Base-by-base conservation (phyloP, 2,888 invertebrate genomes). In the Lagria hirta region DNA sequence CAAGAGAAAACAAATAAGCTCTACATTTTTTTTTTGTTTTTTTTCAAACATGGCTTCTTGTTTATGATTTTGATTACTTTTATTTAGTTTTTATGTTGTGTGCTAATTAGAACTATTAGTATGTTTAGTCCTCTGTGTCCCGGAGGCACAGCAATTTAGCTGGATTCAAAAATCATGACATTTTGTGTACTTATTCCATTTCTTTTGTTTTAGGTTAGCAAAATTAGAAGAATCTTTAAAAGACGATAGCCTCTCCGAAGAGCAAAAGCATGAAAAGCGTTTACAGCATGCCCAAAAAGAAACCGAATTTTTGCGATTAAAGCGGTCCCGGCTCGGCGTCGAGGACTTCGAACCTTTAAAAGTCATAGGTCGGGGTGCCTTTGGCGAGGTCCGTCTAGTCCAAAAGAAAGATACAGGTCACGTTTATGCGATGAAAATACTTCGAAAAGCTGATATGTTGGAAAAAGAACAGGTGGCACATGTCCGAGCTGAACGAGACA, bases 391-490 rank as follows among this genome's bases (percentile, higher is more conserved):
- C 41, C 86, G 99, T 53, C 79, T 99, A 46, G 99, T 98, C 37
- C 99, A 99, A 76, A 99, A 99, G 75, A 95, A 95, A 73, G 99
- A 99, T 73, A 99, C 98, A 1, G 99, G 99, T 3, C 98, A 99
- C 74, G 94, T 99, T 34, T 99, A 98, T 73, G 99, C 99, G 21
- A 99, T 99, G 99, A 99, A 99, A 76, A 99, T 99, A 67, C 82
- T 99, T 41, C 82, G 97, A 53, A 99, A 99, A 72, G 91, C 93
- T 3, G 98, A 99, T 70, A 99, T 99, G 99, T 76, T 99, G 41
- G 98, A 98, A 71, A 99, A 99, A 70, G 99, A 99, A 75, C 48
- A 77, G 75, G 84, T 85, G 54, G 97, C 97, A 4, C 97, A 98
- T 71, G 97, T 98, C 8, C 79, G 99, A 52, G 99, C 99, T 1